A percentile compares a stretch with the other conserved stretches of the same genome.
Conservation (phyloP, 1,140 invertebrate species). For the Scaptomyza pallida region DNA sequence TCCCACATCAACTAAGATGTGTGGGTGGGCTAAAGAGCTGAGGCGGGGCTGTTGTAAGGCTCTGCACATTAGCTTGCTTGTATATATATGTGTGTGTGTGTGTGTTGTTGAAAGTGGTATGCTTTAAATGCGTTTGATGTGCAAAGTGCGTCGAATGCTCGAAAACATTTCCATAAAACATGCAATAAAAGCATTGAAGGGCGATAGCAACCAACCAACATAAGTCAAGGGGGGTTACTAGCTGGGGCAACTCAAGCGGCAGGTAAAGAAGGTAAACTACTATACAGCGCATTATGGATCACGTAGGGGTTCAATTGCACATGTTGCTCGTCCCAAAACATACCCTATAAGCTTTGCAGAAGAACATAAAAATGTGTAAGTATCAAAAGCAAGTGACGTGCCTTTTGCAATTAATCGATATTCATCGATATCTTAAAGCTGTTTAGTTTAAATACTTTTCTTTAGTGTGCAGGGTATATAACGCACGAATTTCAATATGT, state of each 20-base stretch:
- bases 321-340: too few species aligned
- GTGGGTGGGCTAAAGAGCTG: background rate
- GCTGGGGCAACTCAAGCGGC: background rate
- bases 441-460: too few species aligned
- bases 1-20: constrained; percentile 8
- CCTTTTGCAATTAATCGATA: too few species aligned
- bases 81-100: background rate
- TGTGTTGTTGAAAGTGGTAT: constrained; percentile 30
- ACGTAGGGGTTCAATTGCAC: too few species aligned
- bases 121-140: constrained; percentile 77
- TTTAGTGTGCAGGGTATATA: background rate
- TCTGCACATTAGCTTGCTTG: constrained; percentile 8
- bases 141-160: constrained; percentile 74
- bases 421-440: too few species aligned
- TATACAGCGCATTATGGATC: constrained; percentile 57
- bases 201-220: constrained; percentile 33
- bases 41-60: background rate
- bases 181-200: constrained; percentile 72
- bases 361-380: too few species aligned
- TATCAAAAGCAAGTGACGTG: too few species aligned
- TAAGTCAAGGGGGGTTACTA: background rate
- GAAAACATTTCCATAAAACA: constrained; percentile 79
- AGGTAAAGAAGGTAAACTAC: constrained; percentile 25
- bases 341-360: too few species aligned
- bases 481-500: too few species aligned